Percentiles rank a stretch among this genome's conserved stretches.
Evolutionary conservation across 2,888 invertebrate species (phyloP).

Genomic region (Amphipyra tragopoginis): DNA sequence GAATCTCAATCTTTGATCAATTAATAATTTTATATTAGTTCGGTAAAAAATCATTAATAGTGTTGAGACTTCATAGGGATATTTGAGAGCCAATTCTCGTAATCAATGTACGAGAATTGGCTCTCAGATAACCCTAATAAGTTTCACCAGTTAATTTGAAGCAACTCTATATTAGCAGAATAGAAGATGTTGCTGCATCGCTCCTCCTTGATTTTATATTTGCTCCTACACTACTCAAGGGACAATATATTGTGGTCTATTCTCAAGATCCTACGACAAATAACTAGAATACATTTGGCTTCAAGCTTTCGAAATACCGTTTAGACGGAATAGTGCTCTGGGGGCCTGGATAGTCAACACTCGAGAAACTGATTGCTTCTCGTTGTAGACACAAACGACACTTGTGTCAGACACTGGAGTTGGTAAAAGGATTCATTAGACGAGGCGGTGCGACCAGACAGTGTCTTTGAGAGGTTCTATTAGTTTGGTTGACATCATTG

Average conservation of each 20-base stretch:
- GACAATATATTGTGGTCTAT: background rate
- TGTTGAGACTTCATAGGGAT: no score
- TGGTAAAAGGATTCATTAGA: slow-evolving; percentile 23
- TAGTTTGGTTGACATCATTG: background rate
- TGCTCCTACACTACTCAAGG: background rate
- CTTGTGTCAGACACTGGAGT: slow-evolving; percentile 27
- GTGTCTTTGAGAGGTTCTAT: slow-evolving; percentile 5
- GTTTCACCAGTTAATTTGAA: no score
- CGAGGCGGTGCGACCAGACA: background rate
- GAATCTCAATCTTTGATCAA: no score
- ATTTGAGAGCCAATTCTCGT: no score
- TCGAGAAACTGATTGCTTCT: slow-evolving; percentile 45
- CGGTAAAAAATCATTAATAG: no score
- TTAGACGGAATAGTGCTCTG: slow-evolving; percentile 9
- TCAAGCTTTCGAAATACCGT: slow-evolving; percentile 7
- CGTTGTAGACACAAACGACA: slow-evolving; percentile 36
- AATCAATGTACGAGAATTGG: no score
- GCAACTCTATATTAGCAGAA: no score
- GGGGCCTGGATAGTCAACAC: slow-evolving; percentile 30
- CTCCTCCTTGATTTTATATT: background rate
- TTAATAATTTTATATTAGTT: no score
- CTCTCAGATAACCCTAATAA: no score
- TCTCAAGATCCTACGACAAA: background rate
- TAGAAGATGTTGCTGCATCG: no score
- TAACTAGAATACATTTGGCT: background rate